Evolutionary conservation across 2,888 invertebrate species (phyloP).

Genomic region (Halocaridina rubra): DNA sequence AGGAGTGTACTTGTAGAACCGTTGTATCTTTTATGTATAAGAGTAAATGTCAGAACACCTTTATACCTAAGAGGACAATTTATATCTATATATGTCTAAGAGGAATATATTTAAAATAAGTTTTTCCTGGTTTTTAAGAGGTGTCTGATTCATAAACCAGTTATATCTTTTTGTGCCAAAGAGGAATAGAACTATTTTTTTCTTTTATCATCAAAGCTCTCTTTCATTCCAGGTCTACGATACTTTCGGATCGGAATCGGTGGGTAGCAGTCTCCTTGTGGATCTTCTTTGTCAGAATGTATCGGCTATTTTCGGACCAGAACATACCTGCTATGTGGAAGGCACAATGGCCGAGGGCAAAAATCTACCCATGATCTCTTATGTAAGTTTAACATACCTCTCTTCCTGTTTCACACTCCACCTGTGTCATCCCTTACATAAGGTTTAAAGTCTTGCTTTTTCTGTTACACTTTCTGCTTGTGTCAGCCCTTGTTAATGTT

Average conservation of each 20-base stretch:
- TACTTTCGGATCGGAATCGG: constrained; percentile 81
- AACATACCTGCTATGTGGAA: constrained; percentile 93
- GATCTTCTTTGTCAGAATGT: constrained; percentile 92
- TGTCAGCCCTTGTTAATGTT: not conserved
- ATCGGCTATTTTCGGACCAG: constrained; percentile 94
- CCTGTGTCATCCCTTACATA: not conserved
- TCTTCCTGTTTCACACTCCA: not conserved
- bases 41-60: too few relatives aligned
- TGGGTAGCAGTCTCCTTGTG: constrained; percentile 84
- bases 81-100: not conserved
- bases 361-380: constrained; percentile 96
- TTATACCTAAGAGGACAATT: too few relatives aligned
- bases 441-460: not conserved
- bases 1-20: too few relatives aligned
- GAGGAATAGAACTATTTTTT: not conserved
- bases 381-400: constrained; percentile 78
- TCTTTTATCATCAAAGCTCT: not conserved
- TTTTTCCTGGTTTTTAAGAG: not conserved
- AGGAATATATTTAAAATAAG: too few relatives aligned
- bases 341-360: constrained; percentile 92
- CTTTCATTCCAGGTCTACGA: constrained; percentile 66
- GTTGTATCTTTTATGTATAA: too few relatives aligned
- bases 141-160: not conserved
- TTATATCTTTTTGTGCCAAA: not conserved
- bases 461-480: not conserved